These are phyloP conservation scores for Manis crassicaudata DNA, from an alignment of 2,797 vertebrate genomes.

Conservation along the genomic window DNA sequence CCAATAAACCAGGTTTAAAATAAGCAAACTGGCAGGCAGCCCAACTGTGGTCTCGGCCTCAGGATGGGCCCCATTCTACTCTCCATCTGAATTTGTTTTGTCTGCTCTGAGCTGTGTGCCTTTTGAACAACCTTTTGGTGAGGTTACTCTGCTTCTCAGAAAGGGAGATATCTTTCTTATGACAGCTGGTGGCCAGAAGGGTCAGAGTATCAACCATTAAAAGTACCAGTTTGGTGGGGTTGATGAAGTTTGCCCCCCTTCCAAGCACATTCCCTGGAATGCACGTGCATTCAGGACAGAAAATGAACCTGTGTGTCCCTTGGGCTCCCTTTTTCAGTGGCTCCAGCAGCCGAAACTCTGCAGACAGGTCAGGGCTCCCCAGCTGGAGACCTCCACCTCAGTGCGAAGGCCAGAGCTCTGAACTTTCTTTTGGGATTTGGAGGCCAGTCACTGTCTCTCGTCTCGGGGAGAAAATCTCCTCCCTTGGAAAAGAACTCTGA, in stretches of 20 bases:
- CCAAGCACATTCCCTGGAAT: background rate
- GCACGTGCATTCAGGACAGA: background rate
- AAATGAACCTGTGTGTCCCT: rapidly evolving
- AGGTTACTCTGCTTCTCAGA: background rate
- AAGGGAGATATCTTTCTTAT: background rate
- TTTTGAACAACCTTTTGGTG: constrained; percentile 16
- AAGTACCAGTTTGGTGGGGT: background rate
- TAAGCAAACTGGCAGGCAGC: background rate
- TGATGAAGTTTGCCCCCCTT: background rate
- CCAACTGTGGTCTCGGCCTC: background rate
- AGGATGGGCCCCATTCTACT: background rate
- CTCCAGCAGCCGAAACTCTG: background rate
- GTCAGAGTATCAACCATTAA: background rate
- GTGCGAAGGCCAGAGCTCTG: background rate
- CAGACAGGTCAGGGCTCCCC: background rate
- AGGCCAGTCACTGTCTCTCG: constrained; percentile 1
- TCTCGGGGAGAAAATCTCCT: background rate
- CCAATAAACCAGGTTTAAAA: background rate
- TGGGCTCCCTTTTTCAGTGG: background rate
- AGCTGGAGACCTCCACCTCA: background rate
- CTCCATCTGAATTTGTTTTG: constrained; percentile 24
- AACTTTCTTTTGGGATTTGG: constrained; percentile 33
- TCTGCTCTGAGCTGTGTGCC: background rate
- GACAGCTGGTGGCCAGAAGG: background rate
- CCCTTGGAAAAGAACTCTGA: background rate